These are phyloP conservation scores for Motacilla tschutschensis DNA, from an alignment of 2,113 vertebrate genomes.

Conservation along the genomic window DNA sequence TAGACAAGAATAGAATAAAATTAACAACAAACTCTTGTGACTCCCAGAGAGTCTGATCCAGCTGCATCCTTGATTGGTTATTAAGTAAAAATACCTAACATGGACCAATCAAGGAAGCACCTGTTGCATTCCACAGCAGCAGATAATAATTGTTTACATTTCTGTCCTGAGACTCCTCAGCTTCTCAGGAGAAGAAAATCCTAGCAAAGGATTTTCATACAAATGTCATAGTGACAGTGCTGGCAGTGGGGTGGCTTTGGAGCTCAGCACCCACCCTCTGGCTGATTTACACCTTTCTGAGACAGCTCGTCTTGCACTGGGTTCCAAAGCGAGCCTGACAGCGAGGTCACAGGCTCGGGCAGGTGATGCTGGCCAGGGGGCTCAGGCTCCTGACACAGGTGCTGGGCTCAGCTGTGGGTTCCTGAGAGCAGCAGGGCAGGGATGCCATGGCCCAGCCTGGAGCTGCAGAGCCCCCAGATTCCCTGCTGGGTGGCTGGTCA, in stretches of 20 bases:
- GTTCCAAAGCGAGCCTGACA: not conserved
- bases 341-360: not conserved
- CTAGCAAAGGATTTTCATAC: too few species aligned
- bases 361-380: not conserved
- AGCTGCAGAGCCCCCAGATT: rapidly evolving
- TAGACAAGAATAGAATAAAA: too few species aligned
- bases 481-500: not conserved
- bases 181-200: too few species aligned
- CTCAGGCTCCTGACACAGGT: rapidly evolving
- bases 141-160: too few species aligned
- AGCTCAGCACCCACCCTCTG: not conserved
- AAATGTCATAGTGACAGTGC: too few species aligned
- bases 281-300: not conserved
- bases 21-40: too few species aligned
- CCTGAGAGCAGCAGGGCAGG: not conserved
- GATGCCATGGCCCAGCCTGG: not conserved
- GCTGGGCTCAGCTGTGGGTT: not conserved
- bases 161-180: too few species aligned
- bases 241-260: not conserved
- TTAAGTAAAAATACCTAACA: too few species aligned
- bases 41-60: too few species aligned
- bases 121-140: too few species aligned
- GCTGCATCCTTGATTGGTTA: too few species aligned
- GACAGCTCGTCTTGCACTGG: not conserved
- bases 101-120: too few species aligned